These are phyloP conservation scores for Rhadinocentrus ornatus DNA, from an alignment of 2,797 vertebrate genomes.

Conservation along the genomic window DNA sequence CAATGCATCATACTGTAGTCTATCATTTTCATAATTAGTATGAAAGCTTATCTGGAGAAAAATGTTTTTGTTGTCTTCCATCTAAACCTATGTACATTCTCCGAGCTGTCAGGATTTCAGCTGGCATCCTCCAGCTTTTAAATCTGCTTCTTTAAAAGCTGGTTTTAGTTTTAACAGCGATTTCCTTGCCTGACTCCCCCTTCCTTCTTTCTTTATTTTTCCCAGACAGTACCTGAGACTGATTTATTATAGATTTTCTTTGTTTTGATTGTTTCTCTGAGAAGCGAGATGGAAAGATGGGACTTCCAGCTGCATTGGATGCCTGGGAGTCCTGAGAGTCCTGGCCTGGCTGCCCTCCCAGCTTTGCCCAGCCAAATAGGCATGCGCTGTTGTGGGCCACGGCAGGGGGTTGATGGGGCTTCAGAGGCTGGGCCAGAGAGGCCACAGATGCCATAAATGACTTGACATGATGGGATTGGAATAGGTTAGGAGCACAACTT, in stretches of 20 bases:
- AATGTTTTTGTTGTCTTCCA: background rate
- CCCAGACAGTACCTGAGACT: slow-evolving; percentile 63
- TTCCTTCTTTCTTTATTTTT: slow-evolving; percentile 18
- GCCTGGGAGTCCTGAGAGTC: slow-evolving; percentile 76
- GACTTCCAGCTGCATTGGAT: slow-evolving; percentile 78
- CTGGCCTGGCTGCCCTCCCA: slow-evolving; percentile 76
- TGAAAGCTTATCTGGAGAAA: slow-evolving; percentile 18
- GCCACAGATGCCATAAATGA: slow-evolving; percentile 84
- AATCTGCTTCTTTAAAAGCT: slow-evolving; percentile 21
- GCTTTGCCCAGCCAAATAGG: slow-evolving; percentile 72
- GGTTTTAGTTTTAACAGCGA: slow-evolving; percentile 45
- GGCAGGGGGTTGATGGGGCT: slow-evolving; percentile 83
- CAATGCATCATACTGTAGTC: slow-evolving; percentile 23
- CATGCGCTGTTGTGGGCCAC: slow-evolving; percentile 74
- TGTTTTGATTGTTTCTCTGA: slow-evolving; percentile 79
- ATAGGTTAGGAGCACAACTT: slow-evolving; percentile 68
- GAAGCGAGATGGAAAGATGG: slow-evolving; percentile 73
- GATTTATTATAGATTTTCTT: slow-evolving; percentile 77
- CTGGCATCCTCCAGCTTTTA: slow-evolving; percentile 13
- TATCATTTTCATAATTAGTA: slow-evolving; percentile 24
- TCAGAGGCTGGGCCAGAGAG: slow-evolving; percentile 77
- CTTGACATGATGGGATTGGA: slow-evolving; percentile 81
- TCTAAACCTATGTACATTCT: slow-evolving; percentile 4
- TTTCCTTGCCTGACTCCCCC: slow-evolving; percentile 33
- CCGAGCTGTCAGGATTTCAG: slow-evolving; percentile 8